Conservation (phyloP, 2,888 invertebrate species). For the Apotomis betuletana region DNA sequence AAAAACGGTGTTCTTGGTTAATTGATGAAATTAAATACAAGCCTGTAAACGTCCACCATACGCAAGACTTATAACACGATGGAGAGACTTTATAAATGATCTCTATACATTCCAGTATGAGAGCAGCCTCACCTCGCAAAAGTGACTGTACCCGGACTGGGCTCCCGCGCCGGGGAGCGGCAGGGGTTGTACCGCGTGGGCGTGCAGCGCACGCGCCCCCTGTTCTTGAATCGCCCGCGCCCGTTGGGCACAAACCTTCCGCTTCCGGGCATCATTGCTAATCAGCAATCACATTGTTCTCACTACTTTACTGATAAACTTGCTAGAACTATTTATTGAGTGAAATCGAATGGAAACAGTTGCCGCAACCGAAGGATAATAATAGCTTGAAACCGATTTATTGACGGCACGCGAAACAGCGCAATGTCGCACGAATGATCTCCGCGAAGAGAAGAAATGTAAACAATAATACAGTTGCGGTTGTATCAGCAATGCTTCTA, state of each 20-base stretch:
- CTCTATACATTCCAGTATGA: too few relatives aligned
- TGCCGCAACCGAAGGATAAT: too few relatives aligned
- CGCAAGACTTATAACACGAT: too few relatives aligned
- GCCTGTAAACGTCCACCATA: too few relatives aligned
- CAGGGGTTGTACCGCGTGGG: conserved; percentile 71
- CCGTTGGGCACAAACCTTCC: conserved; percentile 64
- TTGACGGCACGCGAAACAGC: conserved; percentile 51
- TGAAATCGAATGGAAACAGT: too few relatives aligned
- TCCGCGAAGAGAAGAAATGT: conserved; percentile 66
- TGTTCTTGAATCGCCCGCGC: conserved; percentile 67
- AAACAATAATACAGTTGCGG: conserved; percentile 78
- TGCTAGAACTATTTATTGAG: neutral
- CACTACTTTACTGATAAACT: conserved; percentile 2
- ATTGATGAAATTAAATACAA: too few relatives aligned
- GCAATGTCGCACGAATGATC: conserved; percentile 49
- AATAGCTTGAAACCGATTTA: conserved; percentile 46
- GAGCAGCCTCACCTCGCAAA: conserved; percentile 52
- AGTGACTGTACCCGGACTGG: conserved; percentile 50
- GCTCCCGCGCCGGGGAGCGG: conserved; percentile 63
- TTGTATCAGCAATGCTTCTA: conserved; percentile 50
- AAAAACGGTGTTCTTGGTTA: too few relatives aligned
- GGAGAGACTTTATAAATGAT: too few relatives aligned
- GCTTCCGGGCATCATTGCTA: conserved; percentile 64
- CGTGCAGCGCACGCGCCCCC: conserved; percentile 61
- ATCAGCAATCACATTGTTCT: conserved; percentile 61